These are phyloP conservation scores for Xestoiulus laeticollis DNA, from an alignment of 2,888 invertebrate genomes.

Conservation along the genomic window DNA sequence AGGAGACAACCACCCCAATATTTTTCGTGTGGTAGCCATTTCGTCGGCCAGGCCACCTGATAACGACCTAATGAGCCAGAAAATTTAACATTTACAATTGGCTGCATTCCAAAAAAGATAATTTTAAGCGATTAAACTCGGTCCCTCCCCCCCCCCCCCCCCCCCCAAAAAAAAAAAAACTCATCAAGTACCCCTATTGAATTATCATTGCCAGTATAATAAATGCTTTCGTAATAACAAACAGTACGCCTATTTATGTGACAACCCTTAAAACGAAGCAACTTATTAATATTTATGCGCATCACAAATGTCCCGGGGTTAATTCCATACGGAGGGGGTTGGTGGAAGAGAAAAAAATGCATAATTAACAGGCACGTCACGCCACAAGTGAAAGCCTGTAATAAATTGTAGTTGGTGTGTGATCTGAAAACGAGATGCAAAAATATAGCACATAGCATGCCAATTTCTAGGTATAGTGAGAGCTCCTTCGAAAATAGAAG, in stretches of 20 bases:
- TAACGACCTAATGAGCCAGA: conserved; percentile 15
- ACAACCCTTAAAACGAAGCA: background rate
- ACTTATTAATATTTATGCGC: conserved; percentile 12
- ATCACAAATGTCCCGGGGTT: background rate
- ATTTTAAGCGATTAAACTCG: background rate
- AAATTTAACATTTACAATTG: background rate
- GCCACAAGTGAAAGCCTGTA: background rate
- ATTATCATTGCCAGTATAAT: background rate
- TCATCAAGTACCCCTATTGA: background rate
- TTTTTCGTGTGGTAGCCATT: background rate
- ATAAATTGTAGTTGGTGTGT: background rate
- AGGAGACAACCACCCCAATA: background rate
- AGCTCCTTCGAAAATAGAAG: background rate
- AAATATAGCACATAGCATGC: background rate
- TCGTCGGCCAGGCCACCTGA: background rate
- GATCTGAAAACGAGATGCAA: background rate
- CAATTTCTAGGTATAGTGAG: background rate
- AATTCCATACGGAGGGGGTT: background rate
- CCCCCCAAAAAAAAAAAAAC: too few species aligned
- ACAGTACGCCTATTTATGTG: background rate
- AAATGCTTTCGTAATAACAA: background rate
- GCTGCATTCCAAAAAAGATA: conserved; percentile 17
- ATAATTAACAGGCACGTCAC: background rate
- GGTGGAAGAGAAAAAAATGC: too few species aligned
- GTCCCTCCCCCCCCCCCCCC: too few species aligned